Evolutionary conservation across 1,140 invertebrate genomes (phyloP).

Genomic region (Lepeophtheirus salmonis): DNA sequence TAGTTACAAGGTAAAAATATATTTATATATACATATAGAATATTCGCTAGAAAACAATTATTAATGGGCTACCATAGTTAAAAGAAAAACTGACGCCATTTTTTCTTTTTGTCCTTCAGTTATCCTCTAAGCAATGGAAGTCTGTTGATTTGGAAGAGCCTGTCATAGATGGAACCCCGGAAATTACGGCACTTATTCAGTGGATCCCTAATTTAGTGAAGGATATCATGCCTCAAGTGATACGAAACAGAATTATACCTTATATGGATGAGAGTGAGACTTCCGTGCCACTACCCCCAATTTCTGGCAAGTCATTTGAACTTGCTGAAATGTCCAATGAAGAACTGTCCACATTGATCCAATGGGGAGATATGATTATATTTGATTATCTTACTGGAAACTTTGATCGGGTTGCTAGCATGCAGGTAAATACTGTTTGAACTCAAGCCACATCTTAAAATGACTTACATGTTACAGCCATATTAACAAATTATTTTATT

Average conservation of each 20-base stretch:
- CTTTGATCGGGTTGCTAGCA: conserved; percentile 26
- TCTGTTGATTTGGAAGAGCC: neutral
- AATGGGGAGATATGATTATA: conserved; percentile 31
- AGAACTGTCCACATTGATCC: conserved; percentile 25
- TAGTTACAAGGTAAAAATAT: too few species aligned
- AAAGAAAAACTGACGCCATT: too few species aligned
- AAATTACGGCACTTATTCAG: conserved; percentile 6
- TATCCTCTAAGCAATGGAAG: neutral
- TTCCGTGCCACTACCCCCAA: neutral
- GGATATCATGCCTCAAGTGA: neutral
- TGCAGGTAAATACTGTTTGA: conserved; percentile 19
- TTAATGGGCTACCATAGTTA: too few species aligned
- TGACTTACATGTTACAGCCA: neutral
- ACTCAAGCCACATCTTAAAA: neutral
- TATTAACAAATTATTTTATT: neutral
- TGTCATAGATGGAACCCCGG: neutral
- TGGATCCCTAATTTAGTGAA: conserved; percentile 7
- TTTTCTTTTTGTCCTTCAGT: neutral
- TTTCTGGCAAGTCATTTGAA: neutral
- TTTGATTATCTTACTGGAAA: conserved; percentile 33
- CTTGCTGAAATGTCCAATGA: neutral
- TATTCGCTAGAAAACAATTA: too few species aligned
- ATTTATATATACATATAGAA: too few species aligned
- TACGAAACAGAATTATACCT: neutral
- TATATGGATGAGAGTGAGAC: neutral